Evolutionary conservation across 2,113 vertebrate genomes (phyloP), one percentile per base, ranked within the genome.

Genomic region (Tyto alba): DNA sequence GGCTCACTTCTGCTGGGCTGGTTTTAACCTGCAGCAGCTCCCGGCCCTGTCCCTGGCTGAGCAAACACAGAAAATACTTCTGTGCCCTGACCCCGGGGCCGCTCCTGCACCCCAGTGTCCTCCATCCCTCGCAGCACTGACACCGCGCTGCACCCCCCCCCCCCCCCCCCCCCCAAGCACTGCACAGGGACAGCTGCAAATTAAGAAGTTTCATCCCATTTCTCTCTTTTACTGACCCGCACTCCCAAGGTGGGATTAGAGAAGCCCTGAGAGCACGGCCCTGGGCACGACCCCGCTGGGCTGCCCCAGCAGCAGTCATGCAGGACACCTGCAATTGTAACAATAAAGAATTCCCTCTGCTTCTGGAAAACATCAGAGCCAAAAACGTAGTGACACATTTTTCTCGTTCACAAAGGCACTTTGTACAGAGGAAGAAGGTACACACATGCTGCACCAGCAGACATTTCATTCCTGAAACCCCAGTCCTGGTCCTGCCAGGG

Each of bases 131-230:
- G 0, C 34, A 47, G 69, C 18, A 1, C 57, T 1, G 1, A 15
- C 41, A 16, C 13, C 0, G 1, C 0, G 0, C 59, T 16, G 32
- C 40, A 47, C 26, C 0, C 10, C 22, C 66, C 22, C 2, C 75
- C 13, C 15, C 26, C 22, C 34, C 38, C 23, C 14, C 11, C 22
- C 18, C 11, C 17, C n/a, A 6, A 3, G 16, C 0, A 3, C 72
- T 38, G 85, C 8, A 1, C n/a, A 22, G 23, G 18, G 34, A 36
- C 23, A 12, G 7, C 17, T 8, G 13, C 2, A 63, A 52, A 75
- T 5, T 2, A 8, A 22, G 6, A 16, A 23, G 13, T 67, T 52
- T 60, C 17, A 80, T 9, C 17, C 14, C 0, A 25, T 80, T 79
- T 34, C 38, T 59, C 73, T 88, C 60, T 43, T 53, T 20, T 27